Base-by-base conservation (phyloP, 1,140 invertebrate genomes). In the Atta cephalotes region DNA sequence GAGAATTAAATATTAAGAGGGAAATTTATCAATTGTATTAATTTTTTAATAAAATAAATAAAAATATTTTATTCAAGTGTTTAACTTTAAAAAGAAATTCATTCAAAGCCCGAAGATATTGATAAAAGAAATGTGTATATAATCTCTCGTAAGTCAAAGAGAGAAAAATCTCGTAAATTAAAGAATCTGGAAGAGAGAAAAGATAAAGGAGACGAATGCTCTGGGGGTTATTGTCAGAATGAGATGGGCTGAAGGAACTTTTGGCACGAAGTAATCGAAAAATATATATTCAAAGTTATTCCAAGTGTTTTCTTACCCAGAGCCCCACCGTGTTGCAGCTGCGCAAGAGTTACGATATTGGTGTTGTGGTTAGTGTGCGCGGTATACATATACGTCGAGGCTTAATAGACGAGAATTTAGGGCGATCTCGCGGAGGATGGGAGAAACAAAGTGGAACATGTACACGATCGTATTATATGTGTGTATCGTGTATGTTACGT, bases 241-340 rank as follows among this genome's bases (percentile, higher is more conserved):
- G 31, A 28, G 49, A 18, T n/a, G 62, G 14, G 25, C n/a, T 18
- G 7, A 71, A 71, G 86, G 70, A 62, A 84, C 86, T 72, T 62
- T 84, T 72, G 56, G 28, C 58, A 84, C 81, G 81, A 65, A 78
- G 89, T 90, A 90, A 90, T 90, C 72, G 87, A 86, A 82, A 90
- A 90, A 90, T 90, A 87, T 90, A 91, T 90, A 91, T 91, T 90
- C 89, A 90, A 91, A 91, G 89, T 91, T 91, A 87, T 87, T 90
- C 71, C 80, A 80, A 87, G 86, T 92, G 86, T 92, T 92, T 87
- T 93, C 91, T 90, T 91, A 91, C 87, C 89, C 89, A 91, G 92
- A 93, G 93, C 82, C 93, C 91, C 93, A 92, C 87, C 90, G 89
- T 91, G 87, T 81, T 77, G 88, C 91, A 90, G 90, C 90, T 91